Evolutionary conservation across 2,888 invertebrate genomes (phyloP), one percentile per base, ranked within the genome.

Genomic region (Anodontia alba): DNA sequence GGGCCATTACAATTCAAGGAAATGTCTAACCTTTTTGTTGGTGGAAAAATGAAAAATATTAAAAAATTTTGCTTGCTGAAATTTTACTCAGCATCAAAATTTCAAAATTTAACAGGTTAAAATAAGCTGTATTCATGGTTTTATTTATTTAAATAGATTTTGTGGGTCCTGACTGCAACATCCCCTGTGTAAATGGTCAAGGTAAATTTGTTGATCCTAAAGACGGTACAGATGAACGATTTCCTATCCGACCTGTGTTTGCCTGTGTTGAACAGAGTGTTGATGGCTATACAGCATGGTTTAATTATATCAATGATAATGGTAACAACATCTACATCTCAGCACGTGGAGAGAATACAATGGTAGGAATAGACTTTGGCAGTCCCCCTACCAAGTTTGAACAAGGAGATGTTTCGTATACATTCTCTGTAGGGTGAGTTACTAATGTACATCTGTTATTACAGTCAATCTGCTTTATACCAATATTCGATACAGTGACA

Each of bases 271-370:
- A 84, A 12, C 20, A 42, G 23, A 36, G 72, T 43, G 36, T 12
- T 8, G 67, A 73, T 1, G 12, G 29, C 10, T 81, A 87, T 38
- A 82, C 76, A 8, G 90, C 90, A 0, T 91, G 89, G 89, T 90
- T 91, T 83, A 91, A 91, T 51, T 91, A 91, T 72, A 72, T 73
- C 36, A 91, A 91, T 68, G 67, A 67, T 15, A 91, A 91, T 72
- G 66, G 77, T 0, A 87, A 89, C 73, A 91, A 90, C 76, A 82
- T 91, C 5, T 89, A 90, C 73, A 84, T 90, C 12, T 72, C 83
- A 5, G 77, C 81, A 10, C 79, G 76, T 5, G 73, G 78, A 31
- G 88, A 88, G 46, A 91, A 91, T 10, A 46, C 88, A 3, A 72
- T 69, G n/a, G 43, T 66, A 51, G 72, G 49, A 23, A 42, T 26